Base-by-base conservation (phyloP, 2,888 invertebrate species). In the Galeopsomyia nigrocyanea region DNA sequence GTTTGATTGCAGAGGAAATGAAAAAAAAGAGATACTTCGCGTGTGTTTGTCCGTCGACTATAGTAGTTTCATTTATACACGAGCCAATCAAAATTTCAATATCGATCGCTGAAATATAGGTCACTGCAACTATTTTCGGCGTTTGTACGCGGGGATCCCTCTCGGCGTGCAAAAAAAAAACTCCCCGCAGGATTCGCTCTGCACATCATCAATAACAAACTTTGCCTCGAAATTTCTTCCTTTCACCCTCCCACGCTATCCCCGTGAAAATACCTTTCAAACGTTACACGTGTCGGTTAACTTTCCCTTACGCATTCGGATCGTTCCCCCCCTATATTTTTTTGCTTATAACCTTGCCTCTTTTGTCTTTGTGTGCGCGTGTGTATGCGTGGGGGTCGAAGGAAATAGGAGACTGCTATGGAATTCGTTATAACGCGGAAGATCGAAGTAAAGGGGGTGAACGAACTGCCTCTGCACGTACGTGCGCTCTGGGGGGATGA, bases 341-440 rank as follows among this genome's bases (percentile, higher is more conserved):
- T 39, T 39, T 19, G 10, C 50, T 17, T 39, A 21, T 64, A 47
- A 58, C 64, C 58, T 53, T 64, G 64, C 57, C 50, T 58, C 63
- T 65, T 66, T 60, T 66, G 55, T 71, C n/a, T n/a, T n/a, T n/a
- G n/a, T n/a, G n/a, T n/a, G n/a, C n/a, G n/a, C n/a, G n/a, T n/a
- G n/a, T 68, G 17, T 19, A 9, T n/a, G 39, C 14, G 14, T 2
- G 26, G 22, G 56, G 16, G 31, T 17, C 62, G 49, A 17, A 61
- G 16, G 68, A 14, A 62, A n/a, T 57, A 16, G 49, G 17, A 56
- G 26, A n/a, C 26, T 26, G 31, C 56, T 16, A n/a, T 16, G 56
- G 39, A 39, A 39, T 39, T 39, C 39, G 39, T 39, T 39, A 39
- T 39, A 39, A 39, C 47, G 49, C 19, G 17, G 16, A 46, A 50